phyloP scores from a whole-genome alignment of 1,140 invertebrate species.

The Atta cephalotes region DNA sequence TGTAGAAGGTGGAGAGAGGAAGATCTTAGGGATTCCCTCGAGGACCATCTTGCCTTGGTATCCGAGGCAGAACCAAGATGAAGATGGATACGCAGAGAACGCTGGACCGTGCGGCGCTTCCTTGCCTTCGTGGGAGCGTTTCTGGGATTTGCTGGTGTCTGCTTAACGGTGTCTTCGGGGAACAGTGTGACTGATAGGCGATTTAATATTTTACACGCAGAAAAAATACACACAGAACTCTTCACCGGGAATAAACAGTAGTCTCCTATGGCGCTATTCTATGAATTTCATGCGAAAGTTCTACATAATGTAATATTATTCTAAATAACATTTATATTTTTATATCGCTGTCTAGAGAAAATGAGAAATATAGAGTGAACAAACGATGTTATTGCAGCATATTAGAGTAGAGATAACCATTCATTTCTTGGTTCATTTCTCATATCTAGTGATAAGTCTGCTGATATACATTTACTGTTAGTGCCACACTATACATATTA shows the following conservation, averaged over 20 bases:
- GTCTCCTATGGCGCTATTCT: no score
- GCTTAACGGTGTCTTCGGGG: conserved; percentile 49
- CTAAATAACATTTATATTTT: not conserved
- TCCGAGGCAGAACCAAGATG: conserved; percentile 47
- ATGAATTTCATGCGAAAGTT: conserved; percentile 5
- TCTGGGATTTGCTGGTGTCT: conserved; percentile 50
- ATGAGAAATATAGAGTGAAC: no score
- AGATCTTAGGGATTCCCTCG: conserved; percentile 19
- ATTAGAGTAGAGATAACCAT: no score
- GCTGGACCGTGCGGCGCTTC: conserved; percentile 11
- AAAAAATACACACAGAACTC: not conserved
- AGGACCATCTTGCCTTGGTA: conserved; percentile 27
- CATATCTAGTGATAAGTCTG: no score
- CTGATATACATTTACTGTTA: not conserved
- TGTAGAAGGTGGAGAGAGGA: not conserved
- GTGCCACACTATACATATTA: no score
- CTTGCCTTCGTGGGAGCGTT: conserved; percentile 41
- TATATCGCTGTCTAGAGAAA: not conserved
- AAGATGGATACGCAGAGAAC: conserved; percentile 52
- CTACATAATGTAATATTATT: not conserved
- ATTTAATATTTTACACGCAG: conserved; percentile 50
- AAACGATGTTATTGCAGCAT: no score
- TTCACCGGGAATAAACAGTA: conserved; percentile 5
- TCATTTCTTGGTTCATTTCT: no score
- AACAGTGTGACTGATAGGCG: conserved; percentile 42